Evolutionary conservation across 64 coral and sea anemone genomes (phyloP), one percentile per base, ranked within the genome.

Genomic region (Pocillopora damicornis): DNA sequence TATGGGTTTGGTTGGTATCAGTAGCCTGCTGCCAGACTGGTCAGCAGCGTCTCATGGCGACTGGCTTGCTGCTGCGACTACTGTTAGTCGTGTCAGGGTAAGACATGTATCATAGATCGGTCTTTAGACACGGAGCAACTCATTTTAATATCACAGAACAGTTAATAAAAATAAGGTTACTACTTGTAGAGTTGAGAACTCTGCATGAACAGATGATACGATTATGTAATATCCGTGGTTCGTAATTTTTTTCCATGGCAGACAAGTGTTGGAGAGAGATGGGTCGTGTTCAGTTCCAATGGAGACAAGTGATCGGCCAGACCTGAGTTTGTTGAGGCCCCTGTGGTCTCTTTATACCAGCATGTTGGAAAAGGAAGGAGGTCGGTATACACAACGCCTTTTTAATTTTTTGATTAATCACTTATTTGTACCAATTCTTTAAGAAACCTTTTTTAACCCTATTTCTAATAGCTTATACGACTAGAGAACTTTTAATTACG

Each of bases 1-100:
- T 99, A 2, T 99, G 97, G 97, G 93, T 83, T 64, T 99, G 93
- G 97, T 71, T 99, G 17, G 97, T 95, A 7, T 99, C 93, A 80
- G 91, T 99, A 58, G 93, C 97, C 90, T 99, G 97, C 90, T 92
- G 90, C 86, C 97, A 99, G 66, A 95, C 91, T 93, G 97, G 93
- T 93, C 97, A 99, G 88, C 97, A 99, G 76, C 82, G 97, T 6
- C 83, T 99, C 1, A 99, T 99, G 97, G 97, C 97, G 64, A 99
- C 97, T 11, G 97, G 97, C 65, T 79, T 99, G 35, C 69, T 99
- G 58, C 88, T 99, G 0, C 86, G 93, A 68, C 77, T 99, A 23
- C 88, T 99, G 10, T 74, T 99, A 34, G 97, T 99, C 14, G 93
- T 97, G 3, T 97, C 94, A 25, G 94, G 94, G 94, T 97, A 81